Conservation (phyloP, 1,140 invertebrate genomes). For the Pseudomyrmex pallidus region DNA sequence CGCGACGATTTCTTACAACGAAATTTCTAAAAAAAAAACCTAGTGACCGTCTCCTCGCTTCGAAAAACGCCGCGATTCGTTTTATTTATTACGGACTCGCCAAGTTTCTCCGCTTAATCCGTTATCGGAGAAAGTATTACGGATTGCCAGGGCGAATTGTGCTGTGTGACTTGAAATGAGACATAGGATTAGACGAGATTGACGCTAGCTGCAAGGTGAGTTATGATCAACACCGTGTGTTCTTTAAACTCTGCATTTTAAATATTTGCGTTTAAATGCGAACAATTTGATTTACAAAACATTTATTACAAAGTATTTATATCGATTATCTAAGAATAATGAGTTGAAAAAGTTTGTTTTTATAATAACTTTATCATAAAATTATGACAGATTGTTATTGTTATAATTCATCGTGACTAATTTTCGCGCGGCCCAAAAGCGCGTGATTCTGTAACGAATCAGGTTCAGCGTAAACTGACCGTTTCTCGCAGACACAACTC, state of each 20-base stretch:
- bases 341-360: neutral
- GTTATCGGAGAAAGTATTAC: constrained; percentile 66
- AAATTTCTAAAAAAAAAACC: neutral
- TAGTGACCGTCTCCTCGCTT: neutral
- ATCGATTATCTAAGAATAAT: too few relatives aligned
- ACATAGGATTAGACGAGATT: constrained; percentile 66
- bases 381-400: neutral
- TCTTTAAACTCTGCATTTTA: neutral
- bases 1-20: neutral
- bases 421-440: constrained; percentile 53
- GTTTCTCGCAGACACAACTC: constrained; percentile 76
- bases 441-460: constrained; percentile 77
- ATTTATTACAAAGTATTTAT: too few relatives aligned
- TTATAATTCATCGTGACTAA: neutral
- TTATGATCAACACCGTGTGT: neutral
- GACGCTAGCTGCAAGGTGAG: constrained; percentile 69
- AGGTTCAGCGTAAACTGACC: constrained; percentile 81
- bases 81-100: neutral
- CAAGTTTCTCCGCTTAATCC: constrained; percentile 42
- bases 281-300: too few relatives aligned
- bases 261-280: neutral
- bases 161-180: constrained; percentile 66
- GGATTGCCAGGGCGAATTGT: constrained; percentile 37
- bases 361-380: neutral
- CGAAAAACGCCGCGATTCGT: neutral